A percentile compares a stretch with the other conserved stretches of the same genome.
Evolutionary conservation across 2,888 invertebrate species (phyloP).

Genomic region (Aricia artaxerxes): DNA sequence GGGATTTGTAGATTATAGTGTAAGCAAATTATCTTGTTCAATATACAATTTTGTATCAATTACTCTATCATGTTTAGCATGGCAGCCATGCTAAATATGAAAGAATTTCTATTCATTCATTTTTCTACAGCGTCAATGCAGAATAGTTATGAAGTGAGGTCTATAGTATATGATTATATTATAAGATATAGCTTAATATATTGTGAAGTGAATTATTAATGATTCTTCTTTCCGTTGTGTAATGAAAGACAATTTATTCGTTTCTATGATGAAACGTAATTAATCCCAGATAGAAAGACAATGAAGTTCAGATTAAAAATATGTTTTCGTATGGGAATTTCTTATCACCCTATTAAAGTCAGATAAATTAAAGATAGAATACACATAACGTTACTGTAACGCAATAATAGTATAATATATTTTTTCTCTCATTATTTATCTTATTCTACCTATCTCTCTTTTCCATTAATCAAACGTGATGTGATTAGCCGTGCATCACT

Average conservation of each 20-base stretch:
- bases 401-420: not conserved
- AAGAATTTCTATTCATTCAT: no score
- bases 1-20: not conserved
- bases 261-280: not conserved
- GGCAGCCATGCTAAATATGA: no score
- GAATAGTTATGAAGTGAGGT: no score
- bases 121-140: no score
- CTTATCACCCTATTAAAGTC: slow-evolving; percentile 10
- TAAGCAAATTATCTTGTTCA: not conserved
- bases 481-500: slow-evolving; percentile 50
- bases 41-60: not conserved
- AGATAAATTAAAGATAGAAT: not conserved
- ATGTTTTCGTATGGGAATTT: slow-evolving; percentile 4
- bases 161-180: not conserved
- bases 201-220: not conserved
- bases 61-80: not conserved
- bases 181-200: not conserved
- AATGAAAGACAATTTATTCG: not conserved
- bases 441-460: slow-evolving; percentile 53
- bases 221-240: not conserved
- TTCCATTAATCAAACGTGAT: slow-evolving; percentile 66
- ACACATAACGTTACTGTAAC: slow-evolving; percentile 2
- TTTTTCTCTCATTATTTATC: slow-evolving; percentile 36
- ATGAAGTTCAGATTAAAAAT: not conserved
- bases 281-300: not conserved